Evolutionary conservation across 1,140 invertebrate species (phyloP).

Genomic region (Calephelis nemesis): DNA sequence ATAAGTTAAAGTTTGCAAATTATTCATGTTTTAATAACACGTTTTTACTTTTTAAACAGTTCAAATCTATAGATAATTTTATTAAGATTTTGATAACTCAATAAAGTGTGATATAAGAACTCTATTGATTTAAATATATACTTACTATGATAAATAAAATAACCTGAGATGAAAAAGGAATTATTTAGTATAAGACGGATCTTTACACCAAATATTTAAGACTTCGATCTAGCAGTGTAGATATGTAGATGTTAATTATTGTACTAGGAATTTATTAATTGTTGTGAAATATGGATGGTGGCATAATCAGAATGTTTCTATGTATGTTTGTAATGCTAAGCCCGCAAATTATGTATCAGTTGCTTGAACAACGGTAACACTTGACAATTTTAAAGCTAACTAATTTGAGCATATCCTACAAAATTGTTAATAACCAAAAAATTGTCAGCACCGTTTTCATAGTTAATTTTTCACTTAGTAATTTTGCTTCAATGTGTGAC

Average conservation of each 20-base stretch:
- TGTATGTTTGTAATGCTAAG: constrained; percentile 37
- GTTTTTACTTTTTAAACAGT: constrained; percentile 14
- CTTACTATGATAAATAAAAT: constrained; percentile 1
- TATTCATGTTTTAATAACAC: background rate
- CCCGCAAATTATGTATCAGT: constrained; percentile 20
- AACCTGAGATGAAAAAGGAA: constrained; percentile 32
- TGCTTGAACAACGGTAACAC: background rate
- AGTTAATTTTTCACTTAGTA: background rate
- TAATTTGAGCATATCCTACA: too few species aligned
- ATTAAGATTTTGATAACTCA: constrained; percentile 11
- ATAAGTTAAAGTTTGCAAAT: background rate
- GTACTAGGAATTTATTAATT: constrained; percentile 56
- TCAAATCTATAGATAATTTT: background rate
- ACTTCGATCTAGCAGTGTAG: constrained; percentile 65
- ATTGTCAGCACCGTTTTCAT: background rate
- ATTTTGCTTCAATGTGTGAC: too few species aligned
- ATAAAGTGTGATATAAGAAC: constrained; percentile 34
- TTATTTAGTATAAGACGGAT: constrained; percentile 67
- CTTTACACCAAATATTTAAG: constrained; percentile 78
- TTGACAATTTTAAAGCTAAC: too few species aligned
- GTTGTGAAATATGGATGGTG: constrained; percentile 50
- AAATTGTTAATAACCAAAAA: too few species aligned
- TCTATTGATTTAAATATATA: background rate
- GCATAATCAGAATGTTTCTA: constrained; percentile 38
- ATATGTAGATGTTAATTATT: constrained; percentile 69